These are phyloP conservation scores for Chlorospingus flavigularis DNA, from an alignment of 2,797 vertebrate genomes.

Conservation along the genomic window DNA sequence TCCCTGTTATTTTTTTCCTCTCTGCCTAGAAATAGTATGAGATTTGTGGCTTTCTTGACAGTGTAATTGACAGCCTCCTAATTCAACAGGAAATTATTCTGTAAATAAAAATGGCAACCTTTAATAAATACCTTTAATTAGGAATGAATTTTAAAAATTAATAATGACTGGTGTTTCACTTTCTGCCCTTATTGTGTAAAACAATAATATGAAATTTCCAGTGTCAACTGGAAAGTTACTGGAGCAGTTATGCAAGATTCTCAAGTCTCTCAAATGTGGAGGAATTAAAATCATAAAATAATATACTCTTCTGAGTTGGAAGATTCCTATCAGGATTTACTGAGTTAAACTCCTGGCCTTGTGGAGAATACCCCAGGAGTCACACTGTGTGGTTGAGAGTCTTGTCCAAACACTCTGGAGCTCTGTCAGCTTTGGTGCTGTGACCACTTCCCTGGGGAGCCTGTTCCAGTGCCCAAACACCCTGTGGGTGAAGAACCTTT, in stretches of 20 bases:
- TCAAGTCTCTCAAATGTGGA: not conserved
- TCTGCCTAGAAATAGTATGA: not conserved
- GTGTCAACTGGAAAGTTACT: not conserved
- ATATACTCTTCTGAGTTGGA: not conserved
- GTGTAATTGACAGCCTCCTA: not conserved
- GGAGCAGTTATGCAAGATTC: not conserved
- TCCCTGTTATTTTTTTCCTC: not conserved
- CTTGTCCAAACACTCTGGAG: accelerated
- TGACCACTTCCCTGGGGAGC: not conserved
- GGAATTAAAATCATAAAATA: not conserved
- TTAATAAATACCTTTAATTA: not conserved
- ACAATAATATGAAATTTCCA: not conserved
- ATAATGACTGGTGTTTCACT: not conserved
- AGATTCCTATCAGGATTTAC: not conserved
- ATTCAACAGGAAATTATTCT: not conserved
- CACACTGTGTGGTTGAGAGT: not conserved
- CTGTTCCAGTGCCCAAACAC: accelerated
- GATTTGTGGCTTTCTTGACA: not conserved
- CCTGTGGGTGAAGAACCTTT: not conserved
- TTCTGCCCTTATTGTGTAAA: not conserved
- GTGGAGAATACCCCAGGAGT: not conserved
- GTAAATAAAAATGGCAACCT: not conserved
- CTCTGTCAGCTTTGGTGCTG: not conserved
- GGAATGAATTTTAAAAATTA: not conserved
- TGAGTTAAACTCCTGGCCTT: not conserved